Evolutionary conservation across 2,888 invertebrate genomes (phyloP), one percentile per base, ranked within the genome.

Genomic region (Spisula subtruncata): DNA sequence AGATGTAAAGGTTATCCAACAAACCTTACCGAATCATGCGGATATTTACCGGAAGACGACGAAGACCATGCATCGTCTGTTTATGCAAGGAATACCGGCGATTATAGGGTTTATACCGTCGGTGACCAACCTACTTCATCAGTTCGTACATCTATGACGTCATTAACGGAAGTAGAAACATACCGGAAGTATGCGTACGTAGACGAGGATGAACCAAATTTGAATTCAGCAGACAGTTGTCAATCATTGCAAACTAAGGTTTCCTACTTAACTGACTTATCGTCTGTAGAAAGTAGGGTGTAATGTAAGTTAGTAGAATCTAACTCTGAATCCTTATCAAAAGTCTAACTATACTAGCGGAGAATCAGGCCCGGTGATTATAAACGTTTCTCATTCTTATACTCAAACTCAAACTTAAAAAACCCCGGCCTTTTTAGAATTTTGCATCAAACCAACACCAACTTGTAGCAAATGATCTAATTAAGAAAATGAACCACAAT

Each of bases 91-190:
- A 10, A n/a, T n/a, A 25, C 25, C 8, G 56, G 6, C 20, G 56
- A n/a, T 56, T 56, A 20, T 18, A 56, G 20, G n/a, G 56, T 60
- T n/a, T 83, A 46, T 25, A 83, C 83, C 18, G 60, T 60, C 29
- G 60, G 25, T 25, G 85, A 86, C 18, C 79, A 75, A 32, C 35
- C 41, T 51, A 51, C 84, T 46, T 84, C 51, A 32, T 81, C 89
- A 14, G 25, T 86, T 32, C 80, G 84, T 16, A 91, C 91, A 12
- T 91, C 91, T 20, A 81, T 81, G 6, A 85, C 89, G 60, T 90
- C 91, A 20, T 66, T 91, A 46, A 71, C 88, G 35, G 91, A 91
- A 51, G 84, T 86, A 10, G 91, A 91, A 79, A 91, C 91, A 2
- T 91, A 75, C 86, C 82, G 79, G 66, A 91, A 88, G 75, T 91